Evolutionary conservation across 1,140 invertebrate genomes (phyloP).

Genomic region (Hirudo medicinalis): DNA sequence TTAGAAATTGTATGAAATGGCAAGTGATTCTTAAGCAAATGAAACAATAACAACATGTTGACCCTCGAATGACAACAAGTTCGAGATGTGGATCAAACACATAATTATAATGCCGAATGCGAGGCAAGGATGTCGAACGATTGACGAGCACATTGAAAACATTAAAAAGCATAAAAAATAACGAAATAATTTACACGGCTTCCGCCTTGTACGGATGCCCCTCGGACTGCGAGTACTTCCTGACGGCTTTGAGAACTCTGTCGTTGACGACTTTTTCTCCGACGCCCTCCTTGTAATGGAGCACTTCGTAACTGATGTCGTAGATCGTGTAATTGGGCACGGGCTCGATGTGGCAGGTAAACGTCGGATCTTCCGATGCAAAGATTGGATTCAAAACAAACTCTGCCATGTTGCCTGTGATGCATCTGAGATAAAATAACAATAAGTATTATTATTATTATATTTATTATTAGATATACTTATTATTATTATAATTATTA

Average conservation of each 20-base stretch:
- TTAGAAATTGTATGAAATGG: background rate
- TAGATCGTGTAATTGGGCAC: slow-evolving; percentile 20
- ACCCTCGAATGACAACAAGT: too few species aligned
- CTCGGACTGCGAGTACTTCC: background rate
- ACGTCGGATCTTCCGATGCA: slow-evolving; percentile 10
- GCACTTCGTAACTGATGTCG: slow-evolving; percentile 20
- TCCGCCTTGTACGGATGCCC: slow-evolving; percentile 19
- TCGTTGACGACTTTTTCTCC: slow-evolving; percentile 17
- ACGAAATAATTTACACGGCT: slow-evolving; percentile 15
- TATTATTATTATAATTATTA: too few species aligned
- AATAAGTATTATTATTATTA: too few species aligned
- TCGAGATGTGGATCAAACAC: background rate
- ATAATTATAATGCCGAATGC: background rate
- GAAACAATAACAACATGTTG: too few species aligned
- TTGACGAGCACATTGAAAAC: too few species aligned
- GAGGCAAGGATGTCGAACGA: background rate
- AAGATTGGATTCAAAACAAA: slow-evolving; percentile 19
- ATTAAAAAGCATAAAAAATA: too few species aligned
- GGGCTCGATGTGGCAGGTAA: slow-evolving; percentile 22
- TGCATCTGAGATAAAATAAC: slow-evolving; percentile 13
- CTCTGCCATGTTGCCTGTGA: slow-evolving; percentile 23
- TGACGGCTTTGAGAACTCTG: slow-evolving; percentile 15
- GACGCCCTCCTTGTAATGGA: background rate
- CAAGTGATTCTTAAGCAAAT: too few species aligned
- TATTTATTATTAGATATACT: too few species aligned